phyloP scores from a whole-genome alignment of 2,797 vertebrate genomes.

The Lepus oiostolus region DNA sequence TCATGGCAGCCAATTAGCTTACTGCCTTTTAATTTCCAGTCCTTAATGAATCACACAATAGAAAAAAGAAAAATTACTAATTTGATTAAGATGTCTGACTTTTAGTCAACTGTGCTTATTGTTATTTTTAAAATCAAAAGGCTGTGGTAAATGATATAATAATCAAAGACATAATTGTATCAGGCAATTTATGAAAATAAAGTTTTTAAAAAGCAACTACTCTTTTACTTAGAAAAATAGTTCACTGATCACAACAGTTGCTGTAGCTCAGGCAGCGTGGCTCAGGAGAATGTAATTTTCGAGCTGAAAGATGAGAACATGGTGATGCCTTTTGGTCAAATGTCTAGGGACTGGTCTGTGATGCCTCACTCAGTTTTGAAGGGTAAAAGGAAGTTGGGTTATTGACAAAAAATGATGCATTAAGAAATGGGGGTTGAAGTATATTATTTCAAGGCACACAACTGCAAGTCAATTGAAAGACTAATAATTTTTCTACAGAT shows the following conservation, averaged over 20 bases:
- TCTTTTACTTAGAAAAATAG: slow-evolving; percentile 19
- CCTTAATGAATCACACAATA: slow-evolving; percentile 29
- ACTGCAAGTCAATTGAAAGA: not conserved
- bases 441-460: slow-evolving; percentile 31
- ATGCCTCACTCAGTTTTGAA: not conserved
- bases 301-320: not conserved
- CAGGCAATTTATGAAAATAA: slow-evolving; percentile 41
- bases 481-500: not conserved
- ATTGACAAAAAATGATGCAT: not conserved
- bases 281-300: not conserved
- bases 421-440: not conserved
- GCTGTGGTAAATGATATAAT: not conserved
- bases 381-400: not conserved
- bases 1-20: slow-evolving; percentile 66
- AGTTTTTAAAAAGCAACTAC: slow-evolving; percentile 9
- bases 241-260: not conserved
- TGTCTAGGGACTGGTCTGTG: not conserved
- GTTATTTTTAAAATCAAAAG: slow-evolving; percentile 57
- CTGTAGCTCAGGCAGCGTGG: not conserved
- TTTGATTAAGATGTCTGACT: slow-evolving; percentile 63
- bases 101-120: slow-evolving; percentile 68
- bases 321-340: not conserved
- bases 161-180: slow-evolving; percentile 4
- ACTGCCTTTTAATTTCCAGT: slow-evolving; percentile 56
- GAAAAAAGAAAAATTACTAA: slow-evolving; percentile 74